Percentiles rank a stretch among this genome's conserved stretches.
These are phyloP conservation scores for Panagrolaimus sp. DNA, from an alignment of 1,140 invertebrate species.

Conservation along the genomic window DNA sequence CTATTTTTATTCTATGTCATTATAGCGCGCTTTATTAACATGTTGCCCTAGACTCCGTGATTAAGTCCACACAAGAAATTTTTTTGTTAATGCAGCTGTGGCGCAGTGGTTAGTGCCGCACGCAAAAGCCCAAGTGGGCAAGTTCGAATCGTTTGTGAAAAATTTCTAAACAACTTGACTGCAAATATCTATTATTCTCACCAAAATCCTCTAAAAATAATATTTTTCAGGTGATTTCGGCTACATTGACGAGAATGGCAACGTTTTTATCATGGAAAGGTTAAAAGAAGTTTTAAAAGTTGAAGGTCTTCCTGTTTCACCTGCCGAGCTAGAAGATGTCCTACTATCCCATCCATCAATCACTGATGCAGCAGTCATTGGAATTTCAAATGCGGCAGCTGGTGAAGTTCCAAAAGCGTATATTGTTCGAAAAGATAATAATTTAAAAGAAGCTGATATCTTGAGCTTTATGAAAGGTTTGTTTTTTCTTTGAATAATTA, in stretches of 20 bases:
- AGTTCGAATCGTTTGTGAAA: no score
- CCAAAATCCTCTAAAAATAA: no score
- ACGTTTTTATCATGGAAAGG: conserved; percentile 70
- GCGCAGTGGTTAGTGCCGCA: no score
- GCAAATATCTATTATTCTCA: no score
- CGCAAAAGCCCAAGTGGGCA: no score
- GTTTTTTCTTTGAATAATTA: neutral
- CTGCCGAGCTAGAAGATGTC: conserved; percentile 76
- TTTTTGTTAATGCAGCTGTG: no score
- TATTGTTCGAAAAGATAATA: conserved; percentile 65
- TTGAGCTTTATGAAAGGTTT: conserved; percentile 24
- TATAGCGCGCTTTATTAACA: no score
- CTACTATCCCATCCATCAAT: conserved; percentile 70
- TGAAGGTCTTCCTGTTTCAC: conserved; percentile 74
- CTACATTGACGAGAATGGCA: conserved; percentile 68
- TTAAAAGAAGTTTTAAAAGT: conserved; percentile 84
- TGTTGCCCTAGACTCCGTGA: no score
- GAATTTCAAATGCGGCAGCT: conserved; percentile 67
- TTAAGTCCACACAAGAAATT: no score
- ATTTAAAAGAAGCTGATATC: conserved; percentile 28
- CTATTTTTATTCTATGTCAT: no score
- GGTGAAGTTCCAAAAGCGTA: conserved; percentile 75
- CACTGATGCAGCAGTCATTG: conserved; percentile 73
- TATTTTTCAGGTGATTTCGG: conserved; percentile 66
- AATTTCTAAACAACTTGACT: no score